Conservation (phyloP, 2,797 vertebrate genomes). For the Falco berigora region DNA sequence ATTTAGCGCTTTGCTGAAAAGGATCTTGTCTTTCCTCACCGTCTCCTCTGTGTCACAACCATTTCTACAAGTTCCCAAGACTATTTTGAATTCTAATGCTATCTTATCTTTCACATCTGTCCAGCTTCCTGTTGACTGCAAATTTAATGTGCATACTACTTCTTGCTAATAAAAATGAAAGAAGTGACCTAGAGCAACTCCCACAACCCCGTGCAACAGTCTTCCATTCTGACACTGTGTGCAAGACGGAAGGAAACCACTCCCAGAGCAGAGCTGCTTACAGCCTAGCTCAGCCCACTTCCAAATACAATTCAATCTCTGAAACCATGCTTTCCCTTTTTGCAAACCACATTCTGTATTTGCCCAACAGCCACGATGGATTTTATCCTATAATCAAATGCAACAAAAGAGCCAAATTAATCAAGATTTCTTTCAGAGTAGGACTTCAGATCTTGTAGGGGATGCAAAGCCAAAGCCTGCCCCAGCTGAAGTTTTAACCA, state of each 20-base stretch:
- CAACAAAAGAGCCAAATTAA: not conserved
- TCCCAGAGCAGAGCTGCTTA: not conserved
- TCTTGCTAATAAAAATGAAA: slow-evolving; percentile 27
- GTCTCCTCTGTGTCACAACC: not conserved
- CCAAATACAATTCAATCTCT: not conserved
- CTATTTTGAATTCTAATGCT: not conserved
- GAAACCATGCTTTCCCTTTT: not conserved
- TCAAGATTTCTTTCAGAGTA: not conserved
- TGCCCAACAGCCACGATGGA: not conserved
- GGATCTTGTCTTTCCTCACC: not conserved
- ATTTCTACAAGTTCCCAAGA: not conserved
- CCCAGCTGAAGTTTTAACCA: not conserved
- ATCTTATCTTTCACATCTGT: slow-evolving; percentile 45
- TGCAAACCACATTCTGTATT: not conserved
- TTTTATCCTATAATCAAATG: not conserved
- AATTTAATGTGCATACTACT: not conserved
- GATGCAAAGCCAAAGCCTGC: not conserved
- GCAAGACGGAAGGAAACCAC: slow-evolving; percentile 36
- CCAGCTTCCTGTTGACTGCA: slow-evolving; percentile 56
- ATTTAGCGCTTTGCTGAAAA: not conserved
- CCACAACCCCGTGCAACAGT: not conserved
- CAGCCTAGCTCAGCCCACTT: not conserved
- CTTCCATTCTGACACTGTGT: not conserved
- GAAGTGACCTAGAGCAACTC: slow-evolving; percentile 17
- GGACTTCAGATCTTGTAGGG: not conserved